A percentile compares a stretch with the other conserved stretches of the same genome.
Evolutionary conservation across 2,113 vertebrate genomes (phyloP).

Genomic region (Mormyrus iriodes): DNA sequence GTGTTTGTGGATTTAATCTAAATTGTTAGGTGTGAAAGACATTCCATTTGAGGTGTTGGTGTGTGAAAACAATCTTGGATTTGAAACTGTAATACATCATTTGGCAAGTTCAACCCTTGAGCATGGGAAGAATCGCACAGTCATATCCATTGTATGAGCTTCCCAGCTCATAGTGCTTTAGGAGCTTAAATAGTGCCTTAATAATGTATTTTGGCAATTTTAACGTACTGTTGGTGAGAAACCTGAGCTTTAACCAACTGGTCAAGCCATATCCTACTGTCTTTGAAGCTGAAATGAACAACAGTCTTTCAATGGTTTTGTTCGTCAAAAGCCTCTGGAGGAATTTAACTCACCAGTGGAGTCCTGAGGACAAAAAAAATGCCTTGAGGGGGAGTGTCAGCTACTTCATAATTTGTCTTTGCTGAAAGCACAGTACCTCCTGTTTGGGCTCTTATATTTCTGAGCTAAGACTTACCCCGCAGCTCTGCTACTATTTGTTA

Average conservation of each 20-base stretch:
- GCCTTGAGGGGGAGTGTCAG: not conserved
- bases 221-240: not conserved
- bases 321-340: not conserved
- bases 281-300: not conserved
- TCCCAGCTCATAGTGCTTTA: not conserved
- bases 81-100: not conserved
- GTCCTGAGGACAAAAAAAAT: not conserved
- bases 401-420: not conserved
- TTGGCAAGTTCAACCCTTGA: not conserved
- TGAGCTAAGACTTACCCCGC: not conserved
- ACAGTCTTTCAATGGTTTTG: not conserved
- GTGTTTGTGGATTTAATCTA: not conserved
- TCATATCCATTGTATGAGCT: not conserved
- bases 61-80: not conserved
- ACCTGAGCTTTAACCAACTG: not conserved
- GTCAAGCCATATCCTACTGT: not conserved
- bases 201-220: not conserved
- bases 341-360: not conserved
- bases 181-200: not conserved
- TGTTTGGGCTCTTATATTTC: conserved; percentile 1
- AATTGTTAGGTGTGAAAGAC: not conserved
- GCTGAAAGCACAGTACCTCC: not conserved
- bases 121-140: not conserved
- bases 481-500: conserved; percentile 15
- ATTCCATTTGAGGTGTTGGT: not conserved